Conservation (phyloP, 2,888 invertebrate species). For the Argyra leucocephala region DNA sequence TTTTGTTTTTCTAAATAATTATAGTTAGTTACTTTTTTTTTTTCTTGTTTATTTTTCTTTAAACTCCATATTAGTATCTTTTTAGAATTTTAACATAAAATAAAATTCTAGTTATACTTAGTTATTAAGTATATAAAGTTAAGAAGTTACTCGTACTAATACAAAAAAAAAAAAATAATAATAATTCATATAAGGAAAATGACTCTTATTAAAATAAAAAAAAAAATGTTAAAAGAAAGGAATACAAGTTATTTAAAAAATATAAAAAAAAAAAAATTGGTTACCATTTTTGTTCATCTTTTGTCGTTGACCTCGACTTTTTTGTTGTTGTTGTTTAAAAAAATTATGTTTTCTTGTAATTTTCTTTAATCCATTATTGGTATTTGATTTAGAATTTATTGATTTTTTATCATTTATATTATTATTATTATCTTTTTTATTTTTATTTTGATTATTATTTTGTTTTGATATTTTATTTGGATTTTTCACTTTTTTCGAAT, state of each 20-base stretch:
- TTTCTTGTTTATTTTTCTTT: no score
- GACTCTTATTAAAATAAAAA: no score
- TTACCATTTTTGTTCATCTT: constrained; percentile 28
- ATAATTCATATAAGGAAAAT: no score
- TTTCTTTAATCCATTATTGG: constrained; percentile 9
- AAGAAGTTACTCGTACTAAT: no score
- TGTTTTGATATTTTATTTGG: not conserved
- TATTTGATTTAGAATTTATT: not conserved
- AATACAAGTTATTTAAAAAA: constrained; percentile 16
- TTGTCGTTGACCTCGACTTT: constrained; percentile 25
- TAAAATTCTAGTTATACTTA: no score
- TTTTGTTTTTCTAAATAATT: no score
- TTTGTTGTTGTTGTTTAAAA: not conserved
- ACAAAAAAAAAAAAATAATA: no score
- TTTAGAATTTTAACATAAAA: no score
- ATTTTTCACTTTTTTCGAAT: not conserved
- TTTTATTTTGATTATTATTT: constrained; percentile 2
- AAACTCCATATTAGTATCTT: no score
- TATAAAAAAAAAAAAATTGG: no score
- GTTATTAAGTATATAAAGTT: no score
- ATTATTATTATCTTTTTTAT: not conserved
- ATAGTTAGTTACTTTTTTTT: no score
- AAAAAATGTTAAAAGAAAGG: not conserved
- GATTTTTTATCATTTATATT: not conserved
- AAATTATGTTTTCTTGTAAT: not conserved